Evolutionary conservation across 2,797 vertebrate genomes (phyloP).

Genomic region (Myotis pilosus): DNA sequence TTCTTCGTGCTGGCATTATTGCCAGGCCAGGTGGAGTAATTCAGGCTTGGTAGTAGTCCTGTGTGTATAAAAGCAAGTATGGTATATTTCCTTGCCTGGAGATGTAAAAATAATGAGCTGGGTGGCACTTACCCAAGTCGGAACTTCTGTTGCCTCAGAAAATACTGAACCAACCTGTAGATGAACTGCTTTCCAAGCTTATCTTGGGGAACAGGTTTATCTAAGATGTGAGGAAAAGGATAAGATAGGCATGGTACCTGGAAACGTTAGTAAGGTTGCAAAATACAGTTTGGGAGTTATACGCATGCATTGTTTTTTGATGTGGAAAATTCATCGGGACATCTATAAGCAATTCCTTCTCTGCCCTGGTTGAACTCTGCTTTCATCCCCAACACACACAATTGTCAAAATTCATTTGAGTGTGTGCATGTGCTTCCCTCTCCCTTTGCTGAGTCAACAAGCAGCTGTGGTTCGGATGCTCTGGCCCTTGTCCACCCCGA

Average conservation of each 20-base stretch:
- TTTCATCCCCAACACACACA: background rate
- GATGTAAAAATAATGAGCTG: background rate
- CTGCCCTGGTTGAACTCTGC: background rate
- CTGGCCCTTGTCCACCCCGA: background rate
- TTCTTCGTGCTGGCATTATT: background rate
- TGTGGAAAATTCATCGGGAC: background rate
- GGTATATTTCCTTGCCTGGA: background rate
- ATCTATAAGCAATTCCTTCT: background rate
- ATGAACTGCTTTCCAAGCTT: background rate
- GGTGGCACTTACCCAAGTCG: background rate
- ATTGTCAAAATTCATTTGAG: background rate
- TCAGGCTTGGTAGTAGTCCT: background rate
- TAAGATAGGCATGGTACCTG: background rate
- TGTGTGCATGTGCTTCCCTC: background rate
- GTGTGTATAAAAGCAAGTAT: background rate
- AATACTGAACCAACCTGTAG: background rate
- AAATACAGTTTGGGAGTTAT: background rate
- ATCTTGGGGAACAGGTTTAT: background rate
- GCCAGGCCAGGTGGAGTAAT: background rate
- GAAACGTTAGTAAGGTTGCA: background rate
- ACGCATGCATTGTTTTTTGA: background rate
- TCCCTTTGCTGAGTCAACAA: background rate
- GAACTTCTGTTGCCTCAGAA: background rate
- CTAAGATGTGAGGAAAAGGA: background rate
- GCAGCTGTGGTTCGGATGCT: background rate